These are phyloP conservation scores for Cinclus cinclus DNA, from an alignment of 2,113 vertebrate genomes.

Conservation along the genomic window DNA sequence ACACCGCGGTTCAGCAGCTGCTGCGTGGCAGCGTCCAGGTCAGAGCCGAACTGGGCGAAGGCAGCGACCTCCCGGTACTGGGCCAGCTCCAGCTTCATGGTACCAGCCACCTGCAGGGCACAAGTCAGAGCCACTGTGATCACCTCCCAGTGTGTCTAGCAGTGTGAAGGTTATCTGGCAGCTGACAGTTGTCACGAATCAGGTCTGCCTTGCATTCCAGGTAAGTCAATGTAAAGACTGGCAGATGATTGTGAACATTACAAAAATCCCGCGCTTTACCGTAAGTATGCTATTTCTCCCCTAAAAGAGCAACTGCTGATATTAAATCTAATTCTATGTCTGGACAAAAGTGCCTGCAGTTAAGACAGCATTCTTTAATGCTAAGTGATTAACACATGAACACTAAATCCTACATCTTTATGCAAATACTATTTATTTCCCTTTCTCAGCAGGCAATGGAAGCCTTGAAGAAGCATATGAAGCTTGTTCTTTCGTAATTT, in stretches of 20 bases:
- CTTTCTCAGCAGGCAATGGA: not conserved
- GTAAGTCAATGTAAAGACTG: not conserved
- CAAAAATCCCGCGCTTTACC: not conserved
- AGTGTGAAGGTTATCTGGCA: not conserved
- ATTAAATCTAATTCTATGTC: not conserved
- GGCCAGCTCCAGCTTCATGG: slow-evolving; percentile 97
- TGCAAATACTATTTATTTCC: not conserved
- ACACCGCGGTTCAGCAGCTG: slow-evolving; percentile 95
- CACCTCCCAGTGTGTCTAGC: rapidly evolving
- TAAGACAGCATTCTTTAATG: not conserved
- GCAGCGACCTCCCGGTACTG: slow-evolving; percentile 98
- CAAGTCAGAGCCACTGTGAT: rapidly evolving
- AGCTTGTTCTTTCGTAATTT: not conserved
- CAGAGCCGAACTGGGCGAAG: slow-evolving; percentile 97
- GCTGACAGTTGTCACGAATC: not conserved
- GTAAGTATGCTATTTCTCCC: rapidly evolving
- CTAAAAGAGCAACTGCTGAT: not conserved
- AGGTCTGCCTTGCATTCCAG: not conserved
- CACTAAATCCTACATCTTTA: not conserved
- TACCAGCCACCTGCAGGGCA: slow-evolving; percentile 87
- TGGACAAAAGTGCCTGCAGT: rapidly evolving
- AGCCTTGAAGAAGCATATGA: rapidly evolving
- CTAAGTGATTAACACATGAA: not conserved
- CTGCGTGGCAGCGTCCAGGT: slow-evolving; percentile 94
- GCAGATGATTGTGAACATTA: rapidly evolving